phyloP scores from a whole-genome alignment of 2,888 invertebrate species.

The Ashinkailepas kermadecensis region DNA sequence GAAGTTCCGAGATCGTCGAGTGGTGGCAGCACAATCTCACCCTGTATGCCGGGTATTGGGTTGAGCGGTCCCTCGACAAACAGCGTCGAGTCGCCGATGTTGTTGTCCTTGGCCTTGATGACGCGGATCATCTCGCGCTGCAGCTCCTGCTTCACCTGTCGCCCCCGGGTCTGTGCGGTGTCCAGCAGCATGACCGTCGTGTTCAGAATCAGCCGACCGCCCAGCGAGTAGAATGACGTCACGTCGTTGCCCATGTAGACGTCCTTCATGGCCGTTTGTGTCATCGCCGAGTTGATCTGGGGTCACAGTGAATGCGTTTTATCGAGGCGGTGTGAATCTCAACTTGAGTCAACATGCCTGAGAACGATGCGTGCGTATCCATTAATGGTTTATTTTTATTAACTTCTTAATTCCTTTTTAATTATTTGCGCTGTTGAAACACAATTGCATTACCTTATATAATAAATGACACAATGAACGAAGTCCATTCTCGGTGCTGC shows the following conservation, averaged over 20 bases:
- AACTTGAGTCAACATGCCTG: no score
- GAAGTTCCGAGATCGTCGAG: no score
- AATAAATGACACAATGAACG: no score
- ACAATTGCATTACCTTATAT: no score
- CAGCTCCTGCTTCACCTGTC: conserved; percentile 62
- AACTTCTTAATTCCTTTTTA: no score
- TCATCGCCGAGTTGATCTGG: conserved; percentile 83
- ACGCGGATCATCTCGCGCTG: conserved; percentile 77
- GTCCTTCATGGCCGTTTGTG: conserved; percentile 83
- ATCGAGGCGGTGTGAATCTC: no score
- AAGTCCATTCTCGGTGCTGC: no score
- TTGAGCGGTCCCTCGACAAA: conserved; percentile 76
- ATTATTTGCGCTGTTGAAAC: no score
- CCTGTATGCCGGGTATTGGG: conserved; percentile 64
- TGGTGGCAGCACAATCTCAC: conserved; percentile 41
- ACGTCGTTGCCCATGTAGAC: conserved; percentile 74
- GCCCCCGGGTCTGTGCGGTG: conserved; percentile 60
- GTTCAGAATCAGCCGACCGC: conserved; percentile 70
- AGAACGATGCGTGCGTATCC: no score
- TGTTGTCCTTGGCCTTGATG: conserved; percentile 72
- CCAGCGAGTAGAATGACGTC: conserved; percentile 66
- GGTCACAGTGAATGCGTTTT: no score
- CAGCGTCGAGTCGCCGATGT: conserved; percentile 76
- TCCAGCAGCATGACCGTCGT: conserved; percentile 72
- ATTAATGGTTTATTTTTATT: no score